phyloP scores from a whole-genome alignment of 2,113 vertebrate genomes.

The Tonatia bakeri region DNA sequence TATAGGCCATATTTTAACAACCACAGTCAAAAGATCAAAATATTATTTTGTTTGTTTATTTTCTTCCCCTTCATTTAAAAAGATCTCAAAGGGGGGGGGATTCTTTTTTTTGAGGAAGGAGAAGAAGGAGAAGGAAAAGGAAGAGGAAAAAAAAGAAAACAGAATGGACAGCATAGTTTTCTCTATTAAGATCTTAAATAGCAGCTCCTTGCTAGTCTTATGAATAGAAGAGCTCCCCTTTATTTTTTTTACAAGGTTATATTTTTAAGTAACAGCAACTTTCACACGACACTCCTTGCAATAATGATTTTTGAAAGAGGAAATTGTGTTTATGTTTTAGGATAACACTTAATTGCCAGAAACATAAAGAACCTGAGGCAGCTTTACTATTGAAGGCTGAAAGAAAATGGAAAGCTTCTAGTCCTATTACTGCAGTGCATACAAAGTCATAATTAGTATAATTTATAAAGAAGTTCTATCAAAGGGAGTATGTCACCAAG shows the following conservation, averaged over 20 bases:
- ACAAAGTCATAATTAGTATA: conserved; percentile 65
- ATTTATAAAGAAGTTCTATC: conserved; percentile 65
- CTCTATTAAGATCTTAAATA: conserved; percentile 49
- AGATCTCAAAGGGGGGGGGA: background rate
- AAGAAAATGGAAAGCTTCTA: conserved; percentile 39
- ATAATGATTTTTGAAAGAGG: conserved; percentile 45
- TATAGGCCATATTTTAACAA: background rate
- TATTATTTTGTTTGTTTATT: conserved; percentile 15
- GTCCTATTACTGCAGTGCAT: conserved; percentile 36
- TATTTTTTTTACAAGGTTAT: conserved; percentile 35
- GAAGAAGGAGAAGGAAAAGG: too few species aligned
- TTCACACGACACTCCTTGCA: conserved; percentile 12
- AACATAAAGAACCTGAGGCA: conserved; percentile 42
- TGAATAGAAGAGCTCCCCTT: background rate
- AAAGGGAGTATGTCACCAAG: conserved; percentile 38
- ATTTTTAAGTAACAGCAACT: conserved; percentile 67
- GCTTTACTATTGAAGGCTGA: conserved; percentile 28
- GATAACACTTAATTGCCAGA: conserved; percentile 64
- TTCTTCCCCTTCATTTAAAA: conserved; percentile 30
- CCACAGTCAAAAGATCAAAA: background rate
- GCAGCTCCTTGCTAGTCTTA: background rate
- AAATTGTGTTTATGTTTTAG: conserved; percentile 67
- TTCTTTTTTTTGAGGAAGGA: background rate
- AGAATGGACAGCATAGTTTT: background rate
- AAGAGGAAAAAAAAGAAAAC: background rate